Conservation (phyloP, 2,113 vertebrate species). For the Stegostoma tigrinum region DNA sequence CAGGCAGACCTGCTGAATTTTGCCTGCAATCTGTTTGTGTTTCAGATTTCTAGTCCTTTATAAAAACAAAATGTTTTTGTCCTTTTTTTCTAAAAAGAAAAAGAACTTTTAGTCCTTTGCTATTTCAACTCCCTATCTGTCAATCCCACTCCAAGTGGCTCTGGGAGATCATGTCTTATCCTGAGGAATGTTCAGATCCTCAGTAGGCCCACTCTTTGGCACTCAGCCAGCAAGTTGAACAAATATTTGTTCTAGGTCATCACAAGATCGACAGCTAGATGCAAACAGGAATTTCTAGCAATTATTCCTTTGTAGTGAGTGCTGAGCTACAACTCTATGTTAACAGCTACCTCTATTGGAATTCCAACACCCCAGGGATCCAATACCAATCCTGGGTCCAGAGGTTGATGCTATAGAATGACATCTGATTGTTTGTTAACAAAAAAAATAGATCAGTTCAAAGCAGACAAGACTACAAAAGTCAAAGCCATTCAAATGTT, state of each 20-base stretch:
- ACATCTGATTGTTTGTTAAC: neutral
- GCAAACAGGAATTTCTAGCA: neutral
- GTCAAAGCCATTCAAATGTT: conserved; percentile 8
- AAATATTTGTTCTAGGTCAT: neutral
- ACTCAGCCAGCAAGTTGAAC: neutral
- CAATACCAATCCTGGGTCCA: neutral
- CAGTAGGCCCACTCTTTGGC: neutral
- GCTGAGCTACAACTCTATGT: too few relatives aligned
- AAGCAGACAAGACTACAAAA: neutral
- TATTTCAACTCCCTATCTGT: neutral
- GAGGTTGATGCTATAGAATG: neutral
- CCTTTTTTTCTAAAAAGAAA: neutral
- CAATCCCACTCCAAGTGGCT: neutral
- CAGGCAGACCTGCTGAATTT: neutral
- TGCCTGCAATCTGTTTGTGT: too few relatives aligned
- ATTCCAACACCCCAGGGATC: neutral
- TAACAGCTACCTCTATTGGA: neutral
- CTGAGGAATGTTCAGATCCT: neutral
- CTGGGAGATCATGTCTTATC: neutral
- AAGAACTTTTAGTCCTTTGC: neutral
- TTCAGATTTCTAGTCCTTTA: too few relatives aligned
- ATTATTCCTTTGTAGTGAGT: neutral
- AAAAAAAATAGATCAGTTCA: neutral
- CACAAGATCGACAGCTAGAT: neutral
- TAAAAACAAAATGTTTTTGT: too few relatives aligned